Conservation (phyloP, 2,888 invertebrate species). For the Lucinisca nassula region DNA sequence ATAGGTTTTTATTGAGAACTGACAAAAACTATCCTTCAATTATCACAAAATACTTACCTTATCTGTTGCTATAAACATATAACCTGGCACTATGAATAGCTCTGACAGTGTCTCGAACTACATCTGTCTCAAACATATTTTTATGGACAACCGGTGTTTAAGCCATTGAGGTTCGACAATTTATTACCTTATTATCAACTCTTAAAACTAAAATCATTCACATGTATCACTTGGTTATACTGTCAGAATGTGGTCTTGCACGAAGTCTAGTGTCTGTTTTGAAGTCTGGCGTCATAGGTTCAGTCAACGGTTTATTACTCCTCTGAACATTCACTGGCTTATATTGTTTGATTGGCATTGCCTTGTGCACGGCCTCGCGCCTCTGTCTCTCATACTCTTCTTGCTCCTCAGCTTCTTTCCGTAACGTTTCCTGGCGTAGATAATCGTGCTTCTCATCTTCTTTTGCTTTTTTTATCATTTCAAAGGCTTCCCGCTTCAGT, state of each 20-base stretch:
- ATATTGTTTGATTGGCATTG: conserved; percentile 84
- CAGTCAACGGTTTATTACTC: conserved; percentile 89
- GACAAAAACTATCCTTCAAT: too few relatives aligned
- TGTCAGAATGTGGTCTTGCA: conserved; percentile 42
- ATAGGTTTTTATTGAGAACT: too few relatives aligned
- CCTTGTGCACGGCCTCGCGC: conserved; percentile 82
- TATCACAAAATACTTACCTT: too few relatives aligned
- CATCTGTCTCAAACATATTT: too few relatives aligned
- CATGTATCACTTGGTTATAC: too few relatives aligned
- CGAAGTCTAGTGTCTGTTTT: conserved; percentile 89
- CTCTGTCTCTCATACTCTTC: conserved; percentile 79
- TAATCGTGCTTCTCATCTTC: conserved; percentile 90
- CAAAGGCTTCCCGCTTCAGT: conserved; percentile 84
- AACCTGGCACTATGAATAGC: too few relatives aligned
- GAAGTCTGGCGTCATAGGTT: conserved; percentile 89
- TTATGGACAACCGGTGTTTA: too few relatives aligned
- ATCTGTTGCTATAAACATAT: too few relatives aligned
- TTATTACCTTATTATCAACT: too few relatives aligned
- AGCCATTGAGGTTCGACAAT: too few relatives aligned
- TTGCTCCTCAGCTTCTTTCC: conserved; percentile 79
- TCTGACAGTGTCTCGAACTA: too few relatives aligned
- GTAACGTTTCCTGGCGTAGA: conserved; percentile 78
- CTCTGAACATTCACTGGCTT: conserved; percentile 79
- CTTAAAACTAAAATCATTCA: too few relatives aligned
- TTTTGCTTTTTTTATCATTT: conserved; percentile 78